These are phyloP conservation scores for Ara ararauna DNA, from an alignment of 2,797 vertebrate species.

Conservation along the genomic window DNA sequence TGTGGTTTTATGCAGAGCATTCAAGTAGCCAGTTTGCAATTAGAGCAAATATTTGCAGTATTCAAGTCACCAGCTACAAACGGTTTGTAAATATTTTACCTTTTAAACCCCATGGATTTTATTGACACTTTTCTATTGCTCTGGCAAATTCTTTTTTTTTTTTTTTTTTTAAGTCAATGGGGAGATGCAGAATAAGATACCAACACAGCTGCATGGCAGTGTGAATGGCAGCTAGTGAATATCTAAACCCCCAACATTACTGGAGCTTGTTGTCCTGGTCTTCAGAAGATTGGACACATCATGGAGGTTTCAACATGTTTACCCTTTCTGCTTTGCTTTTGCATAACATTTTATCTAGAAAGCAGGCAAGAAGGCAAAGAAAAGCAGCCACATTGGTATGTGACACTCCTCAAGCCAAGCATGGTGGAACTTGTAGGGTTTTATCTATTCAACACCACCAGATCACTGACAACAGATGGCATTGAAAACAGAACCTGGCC, in stretches of 20 bases:
- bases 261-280: not conserved
- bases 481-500: not conserved
- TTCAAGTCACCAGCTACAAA: not conserved
- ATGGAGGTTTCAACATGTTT: not conserved
- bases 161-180: not conserved
- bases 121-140: not conserved
- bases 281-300: not conserved
- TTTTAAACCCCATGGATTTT: not conserved
- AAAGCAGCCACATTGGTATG: accelerated
- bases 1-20: not conserved
- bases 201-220: not conserved
- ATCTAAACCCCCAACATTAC: not conserved
- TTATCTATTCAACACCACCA: not conserved
- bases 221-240: not conserved
- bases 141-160: not conserved
- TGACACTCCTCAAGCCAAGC: not conserved
- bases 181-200: not conserved
- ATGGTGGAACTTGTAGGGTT: accelerated
- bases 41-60: constrained; percentile 46
- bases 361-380: not conserved
- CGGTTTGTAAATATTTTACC: not conserved
- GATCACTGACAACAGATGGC: not conserved
- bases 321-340: not conserved
- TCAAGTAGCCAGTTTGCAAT: not conserved
- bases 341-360: not conserved